phyloP scores from a whole-genome alignment of 2,113 vertebrate genomes.

The Leucoraja erinaceus region DNA sequence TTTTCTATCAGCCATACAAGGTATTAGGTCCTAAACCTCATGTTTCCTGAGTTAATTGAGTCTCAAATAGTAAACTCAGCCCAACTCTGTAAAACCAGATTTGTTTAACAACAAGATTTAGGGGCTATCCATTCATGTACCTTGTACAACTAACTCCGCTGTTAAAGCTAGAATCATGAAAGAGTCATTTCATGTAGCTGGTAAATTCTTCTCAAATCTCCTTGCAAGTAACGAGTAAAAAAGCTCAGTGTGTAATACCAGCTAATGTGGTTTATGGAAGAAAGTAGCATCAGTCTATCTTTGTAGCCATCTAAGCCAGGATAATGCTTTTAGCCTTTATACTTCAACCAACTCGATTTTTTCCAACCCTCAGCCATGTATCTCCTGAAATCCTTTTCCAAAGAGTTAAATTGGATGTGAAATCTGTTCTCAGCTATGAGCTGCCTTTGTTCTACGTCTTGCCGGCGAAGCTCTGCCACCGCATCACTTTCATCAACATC shows the following conservation, averaged over 20 bases:
- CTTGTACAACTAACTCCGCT: conserved; percentile 87
- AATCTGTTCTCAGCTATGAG: conserved; percentile 90
- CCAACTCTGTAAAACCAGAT: conserved; percentile 93
- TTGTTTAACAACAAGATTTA: conserved; percentile 95
- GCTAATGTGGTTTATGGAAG: conserved; percentile 93
- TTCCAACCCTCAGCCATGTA: conserved; percentile 80
- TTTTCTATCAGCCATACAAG: conserved; percentile 32
- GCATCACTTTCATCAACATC: conserved; percentile 79
- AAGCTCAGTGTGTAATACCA: conserved; percentile 89
- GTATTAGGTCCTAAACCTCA: conserved; percentile 62
- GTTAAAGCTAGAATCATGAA: conserved; percentile 99
- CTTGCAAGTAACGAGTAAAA: conserved; percentile 88
- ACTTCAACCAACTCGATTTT: conserved; percentile 73
- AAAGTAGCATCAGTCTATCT: conserved; percentile 85
- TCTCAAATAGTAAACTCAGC: conserved; percentile 91
- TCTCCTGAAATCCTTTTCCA: conserved; percentile 82
- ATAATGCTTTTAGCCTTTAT: conserved; percentile 84
- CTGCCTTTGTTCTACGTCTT: conserved; percentile 84
- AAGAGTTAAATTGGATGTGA: conserved; percentile 99
- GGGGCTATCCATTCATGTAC: conserved; percentile 82
- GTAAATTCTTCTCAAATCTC: conserved; percentile 99
- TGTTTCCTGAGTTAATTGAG: conserved; percentile 88
- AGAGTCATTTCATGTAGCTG: conserved; percentile 97
- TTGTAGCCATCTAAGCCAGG: conserved; percentile 82
- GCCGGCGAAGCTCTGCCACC: conserved; percentile 69